Evolutionary conservation across 2,113 vertebrate species (phyloP), one percentile per base, ranked within the genome.

Genomic region (Sialia sialis): DNA sequence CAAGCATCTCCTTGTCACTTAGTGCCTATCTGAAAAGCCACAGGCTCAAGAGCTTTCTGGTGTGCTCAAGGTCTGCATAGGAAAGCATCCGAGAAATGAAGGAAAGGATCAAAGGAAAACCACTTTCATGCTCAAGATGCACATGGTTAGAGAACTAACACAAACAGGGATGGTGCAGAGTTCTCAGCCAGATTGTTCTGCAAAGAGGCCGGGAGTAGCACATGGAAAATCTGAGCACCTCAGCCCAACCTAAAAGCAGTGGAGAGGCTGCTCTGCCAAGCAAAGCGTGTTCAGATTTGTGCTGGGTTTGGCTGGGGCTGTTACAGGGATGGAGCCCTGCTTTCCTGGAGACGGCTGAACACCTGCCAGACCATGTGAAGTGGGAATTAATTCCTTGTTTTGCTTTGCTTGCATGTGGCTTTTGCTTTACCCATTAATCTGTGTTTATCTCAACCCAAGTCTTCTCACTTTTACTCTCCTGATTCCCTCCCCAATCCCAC

Each of bases 11-110:
- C 77, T 52, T 34, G 29, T 63, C 77, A 74, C 64, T 90, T 67
- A 67, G 72, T 52, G 69, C 68, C 69, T 70, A 11, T 29, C 82
- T 74, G 75, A 94, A 95, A 85, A 95, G 77, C 64, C 69, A 89
- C 0, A 0, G 48, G 72, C 90, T 93, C 70, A 92, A 93, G 90
- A 90, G 92, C 82, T 90, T 90, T 93, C 82, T 39, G 58, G 34
- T 51, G 62, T 3, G 26, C 67, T 92, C 82, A 51, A 76, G 75
- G 75, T 74, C 78, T 94, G 63, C 55, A 48, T 17, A 76, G 44
- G 36, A 90, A 94, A 69, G 46, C 9, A 38, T 60, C 19, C 14
- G 41, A 85, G 66, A 79, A 66, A 59, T 4, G 19, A n/a, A 77
- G 59, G 27, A 67, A 85, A 26, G 3, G 15, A 32, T 90, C 63